Base-by-base conservation (phyloP, 2,888 invertebrate species). In the Phalangium opilio region DNA sequence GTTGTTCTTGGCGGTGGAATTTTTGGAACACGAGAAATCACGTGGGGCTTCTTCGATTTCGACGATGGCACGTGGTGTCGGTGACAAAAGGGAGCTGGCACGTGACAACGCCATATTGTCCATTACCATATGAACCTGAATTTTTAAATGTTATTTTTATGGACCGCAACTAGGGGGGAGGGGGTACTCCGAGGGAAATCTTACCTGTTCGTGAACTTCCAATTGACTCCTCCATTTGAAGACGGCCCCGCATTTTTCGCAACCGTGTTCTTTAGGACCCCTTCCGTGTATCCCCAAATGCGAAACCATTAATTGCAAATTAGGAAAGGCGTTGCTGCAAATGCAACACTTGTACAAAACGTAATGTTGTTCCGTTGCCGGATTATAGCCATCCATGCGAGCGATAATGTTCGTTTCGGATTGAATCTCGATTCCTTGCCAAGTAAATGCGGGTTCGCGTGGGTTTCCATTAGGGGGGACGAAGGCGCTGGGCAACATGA, bases 211-310 rank as follows among this genome's bases (percentile, higher is more conserved):
- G 35, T 57, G 57, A 33, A 55, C 41, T 14, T 54, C 52, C 12
- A 55, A 43, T 32, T 57, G 54, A 32, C 46, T 47, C 35, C 50
- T 45, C 52, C 53, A 57, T 33, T 54, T 57, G 43, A 57, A 57
- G 33, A 50, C 51, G 8, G 57, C 57, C 14, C 55, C 55, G 48
- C 57, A 57, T 44, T 57, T 57, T 41, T 55, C 56, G 49, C 57
- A 57, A 17, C 45, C 49, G n/a, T 51, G 47, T 38, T 50, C 54
- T 44, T 50, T 50, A 19, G 34, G 48, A 18, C 49, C 20, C 35
- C 47, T 48, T 35, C 49, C 46, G 41, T 56, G 54, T 10, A 50
- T 40, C 36, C 52, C 43, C 41, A 57, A 43, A 45, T 57, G 57
- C 19, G 45, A 44, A 33, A 49, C 44, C 10, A 57, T 44, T 20